Evolutionary conservation across 2,113 vertebrate species (phyloP), one percentile per base, ranked within the genome.

Genomic region (Malurus cyaneus): DNA sequence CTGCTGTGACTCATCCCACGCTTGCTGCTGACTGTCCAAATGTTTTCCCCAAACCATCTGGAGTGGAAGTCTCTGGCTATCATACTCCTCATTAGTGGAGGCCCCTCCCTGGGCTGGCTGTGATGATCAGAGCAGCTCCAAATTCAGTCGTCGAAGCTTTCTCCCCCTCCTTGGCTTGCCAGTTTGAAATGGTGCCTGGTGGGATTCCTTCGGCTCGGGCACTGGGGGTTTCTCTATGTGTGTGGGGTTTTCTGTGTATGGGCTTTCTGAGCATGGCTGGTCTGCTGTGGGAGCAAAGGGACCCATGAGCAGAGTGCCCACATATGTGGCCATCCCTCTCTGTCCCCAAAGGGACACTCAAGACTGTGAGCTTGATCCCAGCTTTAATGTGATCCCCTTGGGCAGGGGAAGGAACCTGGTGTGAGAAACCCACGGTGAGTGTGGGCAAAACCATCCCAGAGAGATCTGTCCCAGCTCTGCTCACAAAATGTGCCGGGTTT

Each of bases 11-110:
- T 94, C 91, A 96, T 50, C 62, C 29, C 57, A 14, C 84, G 57
- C 80, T 74, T 14, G 56, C 80, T 91, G 93, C 86, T 76, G 80
- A 21, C 91, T 95, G 86, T 46, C 95, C 92, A 91, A 82, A 92
- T 87, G 81, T 81, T 94, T 94, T 61, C 71, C 73, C 83, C 78
- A 62, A 54, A 70, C 81, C 65, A 25, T 56, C 53, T 36, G 71
- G 47, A 70, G 34, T 77, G 72, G 34, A n/a, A 81, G 14, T 24
- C 60, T 80, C 44, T 5, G 36, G 80, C 74, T 70, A 47, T 93
- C 60, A 26, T 4, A 24, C 53, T 87, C 54, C 76, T 89, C 71
- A 20, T 56, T 60, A 80, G 32, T 0, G 5, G 9, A 42, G 60
- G n/a, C 8, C 52, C 66, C 86, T 46, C 61, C 57, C 60, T 42